Conservation (phyloP, 2,888 invertebrate genomes). For the Pheosia gnoma region DNA sequence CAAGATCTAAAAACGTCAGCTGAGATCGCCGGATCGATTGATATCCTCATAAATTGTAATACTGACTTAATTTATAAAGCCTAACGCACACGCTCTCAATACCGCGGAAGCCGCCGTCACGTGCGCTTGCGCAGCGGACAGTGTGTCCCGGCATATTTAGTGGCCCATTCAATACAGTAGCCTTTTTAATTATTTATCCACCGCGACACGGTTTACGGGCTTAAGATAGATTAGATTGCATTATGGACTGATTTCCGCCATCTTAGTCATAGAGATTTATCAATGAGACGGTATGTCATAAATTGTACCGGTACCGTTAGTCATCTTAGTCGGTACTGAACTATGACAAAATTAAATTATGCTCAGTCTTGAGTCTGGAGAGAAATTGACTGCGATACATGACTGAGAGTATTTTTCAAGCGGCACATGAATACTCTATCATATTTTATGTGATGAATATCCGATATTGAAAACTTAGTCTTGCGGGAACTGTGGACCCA, state of each 20-base stretch:
- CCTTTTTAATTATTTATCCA: conserved; percentile 66
- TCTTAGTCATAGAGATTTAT: conserved; percentile 16
- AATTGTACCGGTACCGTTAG: no score
- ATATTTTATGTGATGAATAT: no score
- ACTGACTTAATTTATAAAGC: conserved; percentile 20
- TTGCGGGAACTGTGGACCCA: no score
- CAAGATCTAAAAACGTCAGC: no score
- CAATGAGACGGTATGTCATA: neutral
- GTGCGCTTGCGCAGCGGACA: conserved; percentile 43
- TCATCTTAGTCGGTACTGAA: no score
- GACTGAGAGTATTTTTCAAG: no score
- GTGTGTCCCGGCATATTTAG: conserved; percentile 58
- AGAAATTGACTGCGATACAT: no score
- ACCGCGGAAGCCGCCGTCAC: conserved; percentile 57
- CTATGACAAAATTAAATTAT: no score
- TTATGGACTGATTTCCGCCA: conserved; percentile 34
- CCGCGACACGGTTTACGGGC: conserved; percentile 31
- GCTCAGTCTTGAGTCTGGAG: no score
- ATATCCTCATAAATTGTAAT: neutral
- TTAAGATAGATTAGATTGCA: conserved; percentile 60
- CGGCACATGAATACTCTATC: no score
- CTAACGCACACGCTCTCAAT: conserved; percentile 42
- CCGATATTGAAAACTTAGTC: no score
- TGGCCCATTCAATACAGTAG: conserved; percentile 54
- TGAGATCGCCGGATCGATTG: neutral